Percentiles rank a stretch among this genome's conserved stretches.
Conservation (phyloP, 2,797 vertebrate genomes). For the Liasis olivaceus region DNA sequence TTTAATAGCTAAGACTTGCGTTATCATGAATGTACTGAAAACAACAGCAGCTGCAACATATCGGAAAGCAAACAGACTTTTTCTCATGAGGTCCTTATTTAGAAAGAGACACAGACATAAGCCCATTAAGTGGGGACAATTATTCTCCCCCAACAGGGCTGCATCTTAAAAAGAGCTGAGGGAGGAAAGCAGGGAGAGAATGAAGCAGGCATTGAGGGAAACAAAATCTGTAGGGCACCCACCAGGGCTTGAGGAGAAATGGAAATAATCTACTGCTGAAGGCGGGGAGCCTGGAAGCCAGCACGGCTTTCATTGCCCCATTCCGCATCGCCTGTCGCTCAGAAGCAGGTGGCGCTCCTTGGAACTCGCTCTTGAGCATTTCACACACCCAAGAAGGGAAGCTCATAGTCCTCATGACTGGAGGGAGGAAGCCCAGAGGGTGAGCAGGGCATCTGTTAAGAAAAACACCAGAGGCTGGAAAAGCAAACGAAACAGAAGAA, state of each 20-base stretch:
- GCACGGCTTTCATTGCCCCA: slow-evolving; percentile 5
- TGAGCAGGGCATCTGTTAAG: neutral
- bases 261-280: slow-evolving; percentile 19
- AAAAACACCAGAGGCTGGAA: neutral
- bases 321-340: neutral
- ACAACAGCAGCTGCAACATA: slow-evolving; percentile 43
- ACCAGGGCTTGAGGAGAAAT: neutral
- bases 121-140: slow-evolving; percentile 35
- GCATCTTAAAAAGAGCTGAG: slow-evolving; percentile 32
- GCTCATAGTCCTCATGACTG: slow-evolving; percentile 14
- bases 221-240: neutral
- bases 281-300: slow-evolving; percentile 22
- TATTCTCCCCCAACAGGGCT: slow-evolving; percentile 28
- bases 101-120: slow-evolving; percentile 5
- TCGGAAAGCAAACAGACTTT: slow-evolving; percentile 25
- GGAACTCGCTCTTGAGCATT: neutral
- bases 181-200: neutral
- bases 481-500: neutral
- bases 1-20: slow-evolving; percentile 37
- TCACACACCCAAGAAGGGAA: neutral
- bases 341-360: neutral
- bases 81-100: slow-evolving; percentile 44
- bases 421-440: neutral
- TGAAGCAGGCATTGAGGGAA: neutral
- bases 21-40: slow-evolving; percentile 31